Percentiles rank a stretch among this genome's conserved stretches.
Conservation (phyloP, 2,888 invertebrate species). For the Athalia rosae region DNA sequence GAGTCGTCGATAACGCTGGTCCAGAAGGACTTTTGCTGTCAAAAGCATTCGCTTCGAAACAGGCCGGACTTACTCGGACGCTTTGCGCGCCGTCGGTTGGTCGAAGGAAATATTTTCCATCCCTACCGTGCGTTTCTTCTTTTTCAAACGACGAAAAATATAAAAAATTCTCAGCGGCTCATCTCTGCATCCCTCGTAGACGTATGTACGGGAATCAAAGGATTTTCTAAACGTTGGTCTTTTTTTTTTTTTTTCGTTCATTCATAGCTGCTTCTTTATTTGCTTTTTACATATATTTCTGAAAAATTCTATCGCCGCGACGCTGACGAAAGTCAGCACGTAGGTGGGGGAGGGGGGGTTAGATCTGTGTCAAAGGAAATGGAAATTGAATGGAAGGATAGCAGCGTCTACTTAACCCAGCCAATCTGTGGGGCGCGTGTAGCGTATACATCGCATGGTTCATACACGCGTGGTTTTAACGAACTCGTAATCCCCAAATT, state of each 20-base stretch:
- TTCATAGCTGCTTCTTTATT: no score
- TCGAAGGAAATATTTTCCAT: not conserved
- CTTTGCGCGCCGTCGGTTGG: not conserved
- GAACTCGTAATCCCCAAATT: conserved; percentile 9
- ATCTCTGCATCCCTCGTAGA: no score
- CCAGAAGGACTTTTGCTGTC: conserved; percentile 11
- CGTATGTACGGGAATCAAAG: no score
- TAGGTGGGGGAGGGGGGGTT: no score
- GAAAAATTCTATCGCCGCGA: no score
- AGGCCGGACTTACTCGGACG: conserved; percentile 4
- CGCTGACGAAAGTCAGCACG: no score
- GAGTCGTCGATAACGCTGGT: conserved; percentile 11
- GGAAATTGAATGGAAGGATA: not conserved
- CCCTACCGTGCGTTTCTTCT: not conserved
- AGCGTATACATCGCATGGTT: not conserved
- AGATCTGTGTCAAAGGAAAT: no score
- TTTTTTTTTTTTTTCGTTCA: no score
- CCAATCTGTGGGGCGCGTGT: not conserved
- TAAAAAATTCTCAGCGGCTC: not conserved
- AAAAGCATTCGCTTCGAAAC: conserved; percentile 17
- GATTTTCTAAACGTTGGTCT: no score
- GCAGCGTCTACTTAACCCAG: not conserved
- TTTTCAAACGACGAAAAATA: not conserved
- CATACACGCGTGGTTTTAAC: conserved; percentile 7
- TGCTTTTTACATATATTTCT: no score